These are phyloP conservation scores for Metaphire vulgaris DNA, from an alignment of 1,140 invertebrate genomes.

Conservation along the genomic window DNA sequence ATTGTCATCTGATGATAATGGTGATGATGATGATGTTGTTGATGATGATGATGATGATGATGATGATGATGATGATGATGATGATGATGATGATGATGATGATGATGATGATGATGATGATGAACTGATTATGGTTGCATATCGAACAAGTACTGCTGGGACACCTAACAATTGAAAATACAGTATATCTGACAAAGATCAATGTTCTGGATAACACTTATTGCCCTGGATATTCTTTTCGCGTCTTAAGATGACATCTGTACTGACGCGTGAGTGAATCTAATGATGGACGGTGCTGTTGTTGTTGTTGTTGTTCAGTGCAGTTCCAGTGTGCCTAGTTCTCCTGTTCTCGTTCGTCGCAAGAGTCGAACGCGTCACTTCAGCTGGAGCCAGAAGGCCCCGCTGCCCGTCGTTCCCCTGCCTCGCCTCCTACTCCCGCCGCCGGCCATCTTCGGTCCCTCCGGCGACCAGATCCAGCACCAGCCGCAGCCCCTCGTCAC, in stretches of 20 bases:
- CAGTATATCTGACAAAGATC: too few relatives aligned
- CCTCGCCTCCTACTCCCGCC: constrained; percentile 45
- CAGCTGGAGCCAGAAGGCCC: constrained; percentile 63
- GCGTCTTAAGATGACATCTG: too few relatives aligned
- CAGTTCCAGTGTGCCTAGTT: constrained; percentile 89
- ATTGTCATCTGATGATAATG: background rate
- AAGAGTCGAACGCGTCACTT: constrained; percentile 81
- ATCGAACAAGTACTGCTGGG: too few relatives aligned
- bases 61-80: constrained; percentile 23
- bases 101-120: constrained; percentile 24
- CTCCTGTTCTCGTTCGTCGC: constrained; percentile 76
- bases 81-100: constrained; percentile 25
- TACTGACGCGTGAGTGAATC: too few relatives aligned
- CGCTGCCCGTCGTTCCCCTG: background rate
- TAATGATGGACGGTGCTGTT: constrained; percentile 17
- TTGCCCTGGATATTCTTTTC: too few relatives aligned
- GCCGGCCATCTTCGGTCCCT: constrained; percentile 62
- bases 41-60: constrained; percentile 21
- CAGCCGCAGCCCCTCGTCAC: constrained; percentile 75
- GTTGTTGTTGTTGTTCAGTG: constrained; percentile 8
- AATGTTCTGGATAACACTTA: background rate
- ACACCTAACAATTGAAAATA: too few relatives aligned
- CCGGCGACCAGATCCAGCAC: background rate
- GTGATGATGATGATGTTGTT: constrained; percentile 10
- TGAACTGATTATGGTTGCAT: too few relatives aligned